phyloP scores from a whole-genome alignment of 2,888 invertebrate genomes.

The Eupithecia inturbata region DNA sequence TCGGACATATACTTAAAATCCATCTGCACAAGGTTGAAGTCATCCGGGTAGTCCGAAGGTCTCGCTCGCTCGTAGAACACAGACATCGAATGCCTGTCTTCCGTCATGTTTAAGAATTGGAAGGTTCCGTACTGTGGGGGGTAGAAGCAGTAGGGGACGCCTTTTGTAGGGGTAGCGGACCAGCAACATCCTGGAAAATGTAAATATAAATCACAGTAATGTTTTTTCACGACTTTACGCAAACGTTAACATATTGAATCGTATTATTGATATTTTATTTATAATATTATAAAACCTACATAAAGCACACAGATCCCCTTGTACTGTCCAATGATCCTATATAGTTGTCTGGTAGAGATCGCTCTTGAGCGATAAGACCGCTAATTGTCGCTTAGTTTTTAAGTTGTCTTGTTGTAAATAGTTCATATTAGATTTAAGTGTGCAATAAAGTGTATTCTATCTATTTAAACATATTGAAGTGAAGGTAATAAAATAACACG shows the following conservation, averaged over 20 bases:
- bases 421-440: too few relatives aligned
- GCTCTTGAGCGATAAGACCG: too few relatives aligned
- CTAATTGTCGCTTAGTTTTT: too few relatives aligned
- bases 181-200: slow-evolving; percentile 86
- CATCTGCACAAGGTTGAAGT: slow-evolving; percentile 85
- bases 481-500: too few relatives aligned
- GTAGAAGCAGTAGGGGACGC: slow-evolving; percentile 90
- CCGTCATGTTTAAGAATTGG: slow-evolving; percentile 84
- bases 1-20: slow-evolving; percentile 86
- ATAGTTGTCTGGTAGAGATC: too few relatives aligned
- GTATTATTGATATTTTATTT: too few relatives aligned
- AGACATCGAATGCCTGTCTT: slow-evolving; percentile 84
- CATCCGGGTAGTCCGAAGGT: slow-evolving; percentile 86
- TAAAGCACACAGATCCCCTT: too few relatives aligned
- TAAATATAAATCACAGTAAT: not conserved
- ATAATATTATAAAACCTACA: too few relatives aligned
- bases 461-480: too few relatives aligned
- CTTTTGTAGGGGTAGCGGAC: slow-evolving; percentile 71
- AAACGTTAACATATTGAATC: not conserved
- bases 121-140: slow-evolving; percentile 87
- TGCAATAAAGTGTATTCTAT: too few relatives aligned
- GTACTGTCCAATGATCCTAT: too few relatives aligned
- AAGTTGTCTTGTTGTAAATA: too few relatives aligned
- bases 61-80: slow-evolving; percentile 82
- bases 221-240: not conserved